Percentiles rank a stretch among this genome's conserved stretches.
Evolutionary conservation across 2,888 invertebrate species (phyloP).

Genomic region (Drosophila falleni): DNA sequence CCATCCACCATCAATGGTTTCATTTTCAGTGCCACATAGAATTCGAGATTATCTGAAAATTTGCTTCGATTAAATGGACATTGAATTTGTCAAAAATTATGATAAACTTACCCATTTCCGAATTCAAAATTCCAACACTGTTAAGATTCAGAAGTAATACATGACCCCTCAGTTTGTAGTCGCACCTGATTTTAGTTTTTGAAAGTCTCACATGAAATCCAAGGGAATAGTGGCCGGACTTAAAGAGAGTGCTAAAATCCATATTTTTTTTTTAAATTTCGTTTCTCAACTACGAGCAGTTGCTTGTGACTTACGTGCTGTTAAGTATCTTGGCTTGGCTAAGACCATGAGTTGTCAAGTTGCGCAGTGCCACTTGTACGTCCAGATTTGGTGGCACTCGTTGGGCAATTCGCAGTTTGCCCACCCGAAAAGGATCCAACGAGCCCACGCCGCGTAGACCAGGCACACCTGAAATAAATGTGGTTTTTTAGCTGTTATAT

Average conservation of each 20-base stretch:
- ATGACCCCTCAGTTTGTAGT: constrained; percentile 88
- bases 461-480: constrained; percentile 54
- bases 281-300: background rate
- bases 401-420: constrained; percentile 58
- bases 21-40: constrained; percentile 44
- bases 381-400: constrained; percentile 53
- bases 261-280: background rate
- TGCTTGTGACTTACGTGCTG: constrained; percentile 49
- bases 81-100: no score
- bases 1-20: constrained; percentile 33
- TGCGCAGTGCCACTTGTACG: constrained; percentile 54
- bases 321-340: constrained; percentile 55
- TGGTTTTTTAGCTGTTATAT: background rate
- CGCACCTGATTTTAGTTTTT: constrained; percentile 88
- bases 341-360: constrained; percentile 56
- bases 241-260: constrained; percentile 85
- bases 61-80: background rate
- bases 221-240: constrained; percentile 88
- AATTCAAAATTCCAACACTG: constrained; percentile 86
- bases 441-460: constrained; percentile 53
- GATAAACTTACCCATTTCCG: constrained; percentile 88
- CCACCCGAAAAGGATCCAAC: constrained; percentile 66
- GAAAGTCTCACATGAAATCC: constrained; percentile 88
- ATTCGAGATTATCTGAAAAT: constrained; percentile 54
- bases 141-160: constrained; percentile 89